Percentiles rank a stretch among this genome's conserved stretches.
Evolutionary conservation across 92 coral and sea anemone genomes (phyloP).

Genomic region (Phenganax marumi): DNA sequence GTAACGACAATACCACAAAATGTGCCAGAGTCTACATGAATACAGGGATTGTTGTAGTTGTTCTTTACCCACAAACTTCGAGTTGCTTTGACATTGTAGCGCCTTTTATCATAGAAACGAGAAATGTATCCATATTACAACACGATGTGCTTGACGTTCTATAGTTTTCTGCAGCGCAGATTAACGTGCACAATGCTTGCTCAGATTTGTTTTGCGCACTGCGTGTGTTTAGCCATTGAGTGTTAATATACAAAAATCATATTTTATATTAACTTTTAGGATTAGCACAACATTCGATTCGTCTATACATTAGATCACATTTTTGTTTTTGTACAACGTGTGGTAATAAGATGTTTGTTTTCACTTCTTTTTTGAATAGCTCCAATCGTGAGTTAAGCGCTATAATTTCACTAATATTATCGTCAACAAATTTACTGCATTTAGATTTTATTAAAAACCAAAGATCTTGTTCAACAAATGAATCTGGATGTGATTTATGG

Average conservation of each 20-base stretch:
- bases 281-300: neutral
- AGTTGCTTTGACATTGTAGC: too few relatives aligned
- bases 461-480: slow-evolving; percentile 93
- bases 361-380: too few relatives aligned
- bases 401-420: neutral
- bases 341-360: too few relatives aligned
- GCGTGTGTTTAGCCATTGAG: neutral
- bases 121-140: neutral
- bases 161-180: neutral
- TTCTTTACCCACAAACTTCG: too few relatives aligned
- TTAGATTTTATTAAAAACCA: slow-evolving; percentile 94
- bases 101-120: slow-evolving; percentile 9
- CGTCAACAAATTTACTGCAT: neutral
- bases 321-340: too few relatives aligned
- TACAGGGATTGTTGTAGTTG: too few relatives aligned
- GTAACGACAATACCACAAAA: too few relatives aligned
- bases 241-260: too few relatives aligned
- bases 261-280: neutral
- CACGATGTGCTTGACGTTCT: neutral
- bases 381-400: too few relatives aligned
- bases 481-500: slow-evolving; percentile 95
- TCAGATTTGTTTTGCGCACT: neutral
- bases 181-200: neutral
- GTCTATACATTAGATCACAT: neutral
- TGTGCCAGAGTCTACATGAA: too few relatives aligned